Base-by-base conservation (phyloP, 2,113 vertebrate species). In the Nicator chloris region DNA sequence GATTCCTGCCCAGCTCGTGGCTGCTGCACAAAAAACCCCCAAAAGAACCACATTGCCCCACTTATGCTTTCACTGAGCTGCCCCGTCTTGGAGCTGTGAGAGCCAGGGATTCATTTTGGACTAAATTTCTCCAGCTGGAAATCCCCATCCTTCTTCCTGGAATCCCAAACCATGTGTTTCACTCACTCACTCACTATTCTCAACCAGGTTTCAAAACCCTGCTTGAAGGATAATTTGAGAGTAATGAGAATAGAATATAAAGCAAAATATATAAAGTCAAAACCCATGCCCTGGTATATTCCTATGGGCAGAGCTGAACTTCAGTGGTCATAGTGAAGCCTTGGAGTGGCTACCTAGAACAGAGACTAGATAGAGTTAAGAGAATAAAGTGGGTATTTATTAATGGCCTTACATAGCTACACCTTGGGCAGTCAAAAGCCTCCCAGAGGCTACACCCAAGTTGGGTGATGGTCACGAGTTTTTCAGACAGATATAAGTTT, bases 41-140 rank as follows among this genome's bases (percentile, higher is more conserved):
- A 27, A 33, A 33, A 77, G 53, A 57, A 84, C 27, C 59, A 68
- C 47, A 1, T 24, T 35, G 71, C 27, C 68, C 64, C 1, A 10
- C 31, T 27, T 13, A 1, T 60, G 90, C 53, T 39, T 73, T 68
- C 7, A 4, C 56, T 42, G 50, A 85, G 68, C 92, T 42, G 26
- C n/a, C 89, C 71, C 51, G 18, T 66, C 84, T 49, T 15, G 66
- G 69, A 27, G 17, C 51, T 31, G 39, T 37, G 50, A 73, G 88
- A 49, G 84, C 12, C 11, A 86, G 60, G 50, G 53, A 30, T 47
- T 28, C 24, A 15, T 57, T 78, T 75, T 79, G 69, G 8, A 53
- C 66, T 93, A 42, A 96, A 73, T 33, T 87, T 91, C 78, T 92
- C 76, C 86, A 79, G 94, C 96, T 96, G 90, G 76, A 91, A 96